Evolutionary conservation across 2,113 vertebrate species (phyloP).

Genomic region (Echinops telfairi): DNA sequence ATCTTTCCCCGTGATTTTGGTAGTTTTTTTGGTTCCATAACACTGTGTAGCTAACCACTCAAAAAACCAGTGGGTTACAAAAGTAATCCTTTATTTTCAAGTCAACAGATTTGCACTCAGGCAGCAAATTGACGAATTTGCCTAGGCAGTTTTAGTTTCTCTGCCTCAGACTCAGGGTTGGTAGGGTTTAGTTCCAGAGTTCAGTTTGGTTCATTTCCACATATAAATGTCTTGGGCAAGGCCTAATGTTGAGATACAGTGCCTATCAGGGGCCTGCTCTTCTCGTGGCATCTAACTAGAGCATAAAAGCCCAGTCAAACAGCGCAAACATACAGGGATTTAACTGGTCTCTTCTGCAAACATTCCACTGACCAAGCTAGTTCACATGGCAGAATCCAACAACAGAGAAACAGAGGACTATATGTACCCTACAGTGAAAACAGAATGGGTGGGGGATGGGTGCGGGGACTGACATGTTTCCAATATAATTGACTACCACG

Average conservation of each 20-base stretch:
- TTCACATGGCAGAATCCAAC: background rate
- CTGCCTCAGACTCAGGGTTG: background rate
- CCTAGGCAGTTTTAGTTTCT: background rate
- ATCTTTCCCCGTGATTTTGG: background rate
- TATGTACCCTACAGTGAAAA: background rate
- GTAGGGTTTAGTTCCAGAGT: background rate
- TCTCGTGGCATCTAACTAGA: background rate
- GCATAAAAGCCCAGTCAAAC: background rate
- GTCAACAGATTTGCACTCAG: accelerated
- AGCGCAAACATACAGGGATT: background rate
- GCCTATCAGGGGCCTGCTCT: background rate
- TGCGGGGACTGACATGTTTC: background rate
- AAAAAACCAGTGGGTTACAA: background rate
- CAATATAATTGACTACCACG: background rate
- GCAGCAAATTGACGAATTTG: background rate
- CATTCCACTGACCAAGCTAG: background rate
- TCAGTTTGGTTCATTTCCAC: no score
- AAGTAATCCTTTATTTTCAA: background rate
- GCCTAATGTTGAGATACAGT: background rate
- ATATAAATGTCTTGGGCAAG: no score
- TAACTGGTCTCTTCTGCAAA: background rate
- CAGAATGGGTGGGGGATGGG: background rate
- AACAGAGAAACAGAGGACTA: background rate
- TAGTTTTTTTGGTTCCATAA: background rate
- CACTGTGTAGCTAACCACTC: background rate